Conservation (phyloP, 2,888 invertebrate genomes). For the Sisyra nigra region DNA sequence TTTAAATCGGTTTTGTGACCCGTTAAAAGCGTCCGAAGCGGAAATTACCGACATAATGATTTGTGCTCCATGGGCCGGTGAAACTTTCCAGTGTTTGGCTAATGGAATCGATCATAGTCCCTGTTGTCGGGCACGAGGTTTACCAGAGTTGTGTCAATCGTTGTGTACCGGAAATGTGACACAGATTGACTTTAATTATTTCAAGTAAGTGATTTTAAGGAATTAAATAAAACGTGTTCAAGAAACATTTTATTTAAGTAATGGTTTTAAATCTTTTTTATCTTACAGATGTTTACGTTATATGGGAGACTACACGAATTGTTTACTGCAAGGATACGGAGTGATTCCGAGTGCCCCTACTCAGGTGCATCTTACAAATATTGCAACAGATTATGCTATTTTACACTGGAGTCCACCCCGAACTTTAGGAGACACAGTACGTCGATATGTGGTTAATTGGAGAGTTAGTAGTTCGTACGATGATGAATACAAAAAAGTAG, state of each 20-base stretch:
- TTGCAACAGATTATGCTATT: conserved; percentile 60
- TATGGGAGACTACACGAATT: conserved; percentile 68
- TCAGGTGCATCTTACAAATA: conserved; percentile 50
- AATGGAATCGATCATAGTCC: conserved; percentile 69
- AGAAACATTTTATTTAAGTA: neutral
- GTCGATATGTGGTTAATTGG: conserved; percentile 43
- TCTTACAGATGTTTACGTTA: conserved; percentile 52
- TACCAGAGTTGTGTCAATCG: conserved; percentile 58
- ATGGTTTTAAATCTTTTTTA: conserved; percentile 1
- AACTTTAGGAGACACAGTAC: conserved; percentile 53
- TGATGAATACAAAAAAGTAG: conserved; percentile 24
- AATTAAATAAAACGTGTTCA: neutral
- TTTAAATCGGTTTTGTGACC: conserved; percentile 65
- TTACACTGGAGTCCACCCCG: conserved; percentile 63
- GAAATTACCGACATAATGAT: conserved; percentile 73
- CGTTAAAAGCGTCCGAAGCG: conserved; percentile 33
- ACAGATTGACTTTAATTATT: conserved; percentile 62
- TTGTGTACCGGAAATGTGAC: conserved; percentile 67
- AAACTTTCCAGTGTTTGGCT: conserved; percentile 63
- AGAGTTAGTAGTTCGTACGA: conserved; percentile 29
- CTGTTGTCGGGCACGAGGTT: conserved; percentile 58
- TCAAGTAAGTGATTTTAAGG: conserved; percentile 43
- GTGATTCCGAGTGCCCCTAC: conserved; percentile 62
- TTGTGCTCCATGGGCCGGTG: conserved; percentile 74
- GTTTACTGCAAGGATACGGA: conserved; percentile 70